These are phyloP conservation scores for Napeogenes inachia DNA, from an alignment of 2,888 invertebrate genomes.

Conservation along the genomic window DNA sequence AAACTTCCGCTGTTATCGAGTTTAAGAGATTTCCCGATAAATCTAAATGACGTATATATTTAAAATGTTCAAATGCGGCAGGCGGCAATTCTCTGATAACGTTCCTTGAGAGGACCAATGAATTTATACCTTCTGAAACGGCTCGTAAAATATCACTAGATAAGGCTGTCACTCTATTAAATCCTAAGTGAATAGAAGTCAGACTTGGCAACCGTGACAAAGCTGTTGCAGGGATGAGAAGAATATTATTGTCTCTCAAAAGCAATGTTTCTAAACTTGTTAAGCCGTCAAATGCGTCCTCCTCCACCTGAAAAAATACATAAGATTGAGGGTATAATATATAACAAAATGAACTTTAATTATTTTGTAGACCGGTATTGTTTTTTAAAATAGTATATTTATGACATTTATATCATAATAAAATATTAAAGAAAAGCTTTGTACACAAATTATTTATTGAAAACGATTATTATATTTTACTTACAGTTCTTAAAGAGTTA, in stretches of 20 bases:
- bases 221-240: conserved; percentile 89
- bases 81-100: conserved; percentile 90
- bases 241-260: conserved; percentile 91
- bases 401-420: too few relatives aligned
- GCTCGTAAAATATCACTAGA: conserved; percentile 87
- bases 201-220: conserved; percentile 87
- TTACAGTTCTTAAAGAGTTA: conserved; percentile 90
- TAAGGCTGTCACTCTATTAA: conserved; percentile 90
- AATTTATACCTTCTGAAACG: conserved; percentile 83
- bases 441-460: too few relatives aligned
- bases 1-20: conserved; percentile 83
- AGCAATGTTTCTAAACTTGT: conserved; percentile 85
- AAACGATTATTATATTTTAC: conserved; percentile 39
- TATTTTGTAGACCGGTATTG: not conserved
- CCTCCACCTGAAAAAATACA: conserved; percentile 83
- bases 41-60: conserved; percentile 83
- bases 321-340: not conserved
- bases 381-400: not conserved
- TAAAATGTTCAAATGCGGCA: conserved; percentile 87
- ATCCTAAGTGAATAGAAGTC: conserved; percentile 86
- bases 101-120: conserved; percentile 87
- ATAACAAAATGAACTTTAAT: too few relatives aligned
- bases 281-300: conserved; percentile 90
- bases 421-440: too few relatives aligned
- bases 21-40: conserved; percentile 88